Percentiles rank a stretch among this genome's conserved stretches.
These are phyloP conservation scores for Rhynchopsitta pachyrhyncha DNA, from an alignment of 2,113 vertebrate genomes.

Conservation along the genomic window DNA sequence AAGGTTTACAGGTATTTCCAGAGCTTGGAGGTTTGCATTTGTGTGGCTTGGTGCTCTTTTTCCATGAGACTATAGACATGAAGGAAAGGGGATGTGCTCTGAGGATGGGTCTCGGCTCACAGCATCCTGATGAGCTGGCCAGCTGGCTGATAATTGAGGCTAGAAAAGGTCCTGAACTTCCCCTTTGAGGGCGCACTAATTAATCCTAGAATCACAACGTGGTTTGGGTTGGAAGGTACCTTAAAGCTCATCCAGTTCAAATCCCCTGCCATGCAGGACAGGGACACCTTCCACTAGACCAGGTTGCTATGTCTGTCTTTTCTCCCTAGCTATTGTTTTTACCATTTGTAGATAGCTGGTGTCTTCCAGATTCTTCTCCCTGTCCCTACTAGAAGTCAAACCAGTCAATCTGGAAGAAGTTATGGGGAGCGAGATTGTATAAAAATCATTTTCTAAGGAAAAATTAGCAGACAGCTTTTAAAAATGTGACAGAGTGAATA, in stretches of 20 bases:
- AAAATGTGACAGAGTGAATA: not conserved
- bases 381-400: not conserved
- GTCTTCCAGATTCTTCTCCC: not conserved
- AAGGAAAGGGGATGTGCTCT: not conserved
- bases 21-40: not conserved
- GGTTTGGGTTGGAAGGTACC: not conserved
- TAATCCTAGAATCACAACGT: not conserved
- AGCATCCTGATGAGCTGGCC: not conserved
- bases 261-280: not conserved
- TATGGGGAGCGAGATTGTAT: not conserved
- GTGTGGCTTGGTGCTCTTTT: not conserved
- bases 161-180: not conserved
- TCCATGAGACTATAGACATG: rapidly evolving
- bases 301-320: not conserved
- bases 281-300: not conserved
- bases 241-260: not conserved
- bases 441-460: not conserved
- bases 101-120: rapidly evolving
- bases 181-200: not conserved
- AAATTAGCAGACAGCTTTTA: not conserved
- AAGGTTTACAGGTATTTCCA: not conserved
- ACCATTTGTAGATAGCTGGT: not conserved
- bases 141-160: not conserved
- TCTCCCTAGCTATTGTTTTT: not conserved
- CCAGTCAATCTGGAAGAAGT: not conserved